Evolutionary conservation across 2,797 vertebrate genomes (phyloP).

Genomic region (Antennarius maculatus): DNA sequence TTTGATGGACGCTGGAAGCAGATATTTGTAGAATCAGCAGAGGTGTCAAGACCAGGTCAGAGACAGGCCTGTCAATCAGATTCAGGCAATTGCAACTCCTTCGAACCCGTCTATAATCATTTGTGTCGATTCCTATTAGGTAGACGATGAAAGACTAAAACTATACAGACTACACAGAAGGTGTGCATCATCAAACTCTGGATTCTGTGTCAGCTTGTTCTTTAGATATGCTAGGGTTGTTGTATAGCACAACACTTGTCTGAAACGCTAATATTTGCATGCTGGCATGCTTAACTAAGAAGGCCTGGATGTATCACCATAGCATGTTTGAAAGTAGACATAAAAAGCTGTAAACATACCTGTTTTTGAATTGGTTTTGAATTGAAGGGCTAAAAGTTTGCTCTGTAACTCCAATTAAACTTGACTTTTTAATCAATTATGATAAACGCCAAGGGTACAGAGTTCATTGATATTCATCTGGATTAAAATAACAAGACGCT

Average conservation of each 20-base stretch:
- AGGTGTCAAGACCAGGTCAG: slow-evolving; percentile 46
- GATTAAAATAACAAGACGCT: background rate
- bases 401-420: background rate
- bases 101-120: slow-evolving; percentile 23
- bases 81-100: slow-evolving; percentile 31
- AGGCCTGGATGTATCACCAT: background rate
- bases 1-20: slow-evolving; percentile 34
- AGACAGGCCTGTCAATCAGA: slow-evolving; percentile 11
- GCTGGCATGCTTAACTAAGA: background rate
- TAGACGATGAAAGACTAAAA: background rate
- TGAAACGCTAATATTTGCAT: too few relatives aligned
- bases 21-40: slow-evolving; percentile 44
- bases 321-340: background rate
- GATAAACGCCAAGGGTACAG: background rate
- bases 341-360: background rate
- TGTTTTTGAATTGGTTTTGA: too few relatives aligned
- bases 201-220: too few relatives aligned
- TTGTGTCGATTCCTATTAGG: slow-evolving; percentile 11
- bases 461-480: background rate
- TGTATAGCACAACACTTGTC: background rate
- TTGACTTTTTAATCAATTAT: background rate
- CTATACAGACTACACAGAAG: background rate
- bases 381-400: too few relatives aligned
- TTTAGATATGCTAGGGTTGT: too few relatives aligned
- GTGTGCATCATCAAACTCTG: too few relatives aligned